Percentiles rank a stretch among this genome's conserved stretches.
Evolutionary conservation across 2,113 vertebrate species (phyloP).

Genomic region (Dissostichus mawsoni): DNA sequence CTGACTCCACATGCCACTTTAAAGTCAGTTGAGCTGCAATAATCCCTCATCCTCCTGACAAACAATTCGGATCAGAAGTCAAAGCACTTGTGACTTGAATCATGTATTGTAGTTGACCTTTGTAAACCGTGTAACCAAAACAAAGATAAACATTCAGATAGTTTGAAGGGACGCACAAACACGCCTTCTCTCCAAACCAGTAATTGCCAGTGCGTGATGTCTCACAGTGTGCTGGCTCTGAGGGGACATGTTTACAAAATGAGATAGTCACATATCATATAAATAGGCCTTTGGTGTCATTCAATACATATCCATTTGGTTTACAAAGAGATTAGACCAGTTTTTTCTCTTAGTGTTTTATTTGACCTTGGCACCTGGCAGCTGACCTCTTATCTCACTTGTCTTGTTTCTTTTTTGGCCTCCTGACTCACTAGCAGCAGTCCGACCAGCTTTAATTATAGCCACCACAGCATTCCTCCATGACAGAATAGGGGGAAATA

Average conservation of each 20-base stretch:
- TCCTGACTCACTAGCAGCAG: slow-evolving; percentile 80
- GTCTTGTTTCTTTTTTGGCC: slow-evolving; percentile 80
- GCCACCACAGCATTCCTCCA: slow-evolving; percentile 75
- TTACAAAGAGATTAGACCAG: not conserved
- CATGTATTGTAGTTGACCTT: slow-evolving; percentile 63
- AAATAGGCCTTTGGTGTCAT: not conserved
- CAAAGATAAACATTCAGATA: slow-evolving; percentile 65
- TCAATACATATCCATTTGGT: not conserved
- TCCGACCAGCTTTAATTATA: slow-evolving; percentile 82
- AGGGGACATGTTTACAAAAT: slow-evolving; percentile 21
- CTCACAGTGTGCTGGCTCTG: slow-evolving; percentile 20
- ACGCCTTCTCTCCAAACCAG: slow-evolving; percentile 22
- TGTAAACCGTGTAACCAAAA: slow-evolving; percentile 68
- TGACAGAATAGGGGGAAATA: slow-evolving; percentile 72
- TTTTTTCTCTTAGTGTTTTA: slow-evolving; percentile 38
- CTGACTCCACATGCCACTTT: slow-evolving; percentile 23
- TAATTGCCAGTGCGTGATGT: slow-evolving; percentile 62
- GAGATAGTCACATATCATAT: slow-evolving; percentile 1
- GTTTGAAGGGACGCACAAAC: slow-evolving; percentile 48
- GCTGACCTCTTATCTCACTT: slow-evolving; percentile 79
- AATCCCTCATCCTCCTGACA: slow-evolving; percentile 49
- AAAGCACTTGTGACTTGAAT: slow-evolving; percentile 57
- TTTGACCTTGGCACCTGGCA: slow-evolving; percentile 77
- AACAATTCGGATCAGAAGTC: slow-evolving; percentile 46
- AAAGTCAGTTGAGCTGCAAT: slow-evolving; percentile 60